These are phyloP conservation scores for Orthosia cruda DNA, from an alignment of 2,888 invertebrate genomes.

Conservation along the genomic window DNA sequence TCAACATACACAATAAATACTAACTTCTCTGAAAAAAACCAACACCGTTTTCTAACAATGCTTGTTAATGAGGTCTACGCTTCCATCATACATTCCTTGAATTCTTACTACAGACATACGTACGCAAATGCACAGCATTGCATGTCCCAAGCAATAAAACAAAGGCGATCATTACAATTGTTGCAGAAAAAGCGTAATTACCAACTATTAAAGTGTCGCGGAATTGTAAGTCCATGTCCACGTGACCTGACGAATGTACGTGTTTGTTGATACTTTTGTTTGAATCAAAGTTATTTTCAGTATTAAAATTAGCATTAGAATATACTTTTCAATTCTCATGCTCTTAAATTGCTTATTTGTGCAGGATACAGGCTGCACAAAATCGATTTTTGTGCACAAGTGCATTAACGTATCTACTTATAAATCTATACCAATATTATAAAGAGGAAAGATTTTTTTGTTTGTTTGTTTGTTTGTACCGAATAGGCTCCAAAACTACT, in stretches of 20 bases:
- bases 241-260: slow-evolving; percentile 27
- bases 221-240: slow-evolving; percentile 56
- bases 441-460: too few species aligned
- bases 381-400: too few species aligned
- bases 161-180: slow-evolving; percentile 53
- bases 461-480: too few species aligned
- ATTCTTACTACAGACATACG: slow-evolving; percentile 15
- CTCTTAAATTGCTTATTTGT: too few species aligned
- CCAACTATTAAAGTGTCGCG: slow-evolving; percentile 55
- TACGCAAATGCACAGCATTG: slow-evolving; percentile 53
- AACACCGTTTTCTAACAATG: slow-evolving; percentile 3
- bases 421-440: too few species aligned
- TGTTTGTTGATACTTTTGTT: slow-evolving; percentile 9
- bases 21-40: neutral
- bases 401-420: too few species aligned
- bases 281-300: neutral
- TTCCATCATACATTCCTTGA: slow-evolving; percentile 17
- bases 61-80: neutral
- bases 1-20: neutral
- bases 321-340: too few species aligned
- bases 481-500: too few species aligned
- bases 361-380: too few species aligned
- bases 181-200: slow-evolving; percentile 62
- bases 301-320: neutral
- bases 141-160: slow-evolving; percentile 64